Evolutionary conservation across 2,888 invertebrate species (phyloP), one percentile per base, ranked within the genome.

Genomic region (Creontiades dilutus): DNA sequence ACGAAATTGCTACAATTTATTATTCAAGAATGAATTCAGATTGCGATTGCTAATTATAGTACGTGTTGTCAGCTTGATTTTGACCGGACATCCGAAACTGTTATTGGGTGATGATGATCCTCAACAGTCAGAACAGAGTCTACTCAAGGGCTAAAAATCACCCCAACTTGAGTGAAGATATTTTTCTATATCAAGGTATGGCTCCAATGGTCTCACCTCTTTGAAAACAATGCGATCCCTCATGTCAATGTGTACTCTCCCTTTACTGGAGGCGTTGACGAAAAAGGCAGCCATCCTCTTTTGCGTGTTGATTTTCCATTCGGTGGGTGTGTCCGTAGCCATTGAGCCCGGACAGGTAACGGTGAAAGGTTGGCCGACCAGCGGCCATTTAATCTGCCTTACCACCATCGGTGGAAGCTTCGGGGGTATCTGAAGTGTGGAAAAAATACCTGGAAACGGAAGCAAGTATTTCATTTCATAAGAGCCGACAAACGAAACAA

Each of bases 381-480:
- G 46, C 3, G 86, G 86, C 92, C 94, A 95, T 90, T 94, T 91
- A 46, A 94, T 92, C 28, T 91, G 91, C 76, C 94, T 93, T 82
- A 93, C 93, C 37, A 94, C 93, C 48, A 93, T 91, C 28, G 94
- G 94, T 89, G 93, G 93, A 55, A 93, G 90, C 37, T 93, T 93
- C 7, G 95, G 95, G 61, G 94, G 91, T 12, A 93, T 93, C 93
- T 95, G 95, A 19, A 93, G 68, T 92, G 94, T 93, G 0, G 95
- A 94, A 92, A 94, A 95, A 86, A 95, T 93, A 13, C 95, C 95
- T 4, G 75, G 0, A 46, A 47, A 57, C 57, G 57, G 57, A 14
- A 57, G 12, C 19, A 57, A 55, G 3, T 57, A 37, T 37, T 37
- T 37, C 37, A 37, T 37, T 37, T 37, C 3, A 7, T 37, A 7